Percentiles rank a stretch among this genome's conserved stretches.
These are phyloP conservation scores for Athene cunicularia DNA, from an alignment of 2,113 vertebrate genomes.

Conservation along the genomic window DNA sequence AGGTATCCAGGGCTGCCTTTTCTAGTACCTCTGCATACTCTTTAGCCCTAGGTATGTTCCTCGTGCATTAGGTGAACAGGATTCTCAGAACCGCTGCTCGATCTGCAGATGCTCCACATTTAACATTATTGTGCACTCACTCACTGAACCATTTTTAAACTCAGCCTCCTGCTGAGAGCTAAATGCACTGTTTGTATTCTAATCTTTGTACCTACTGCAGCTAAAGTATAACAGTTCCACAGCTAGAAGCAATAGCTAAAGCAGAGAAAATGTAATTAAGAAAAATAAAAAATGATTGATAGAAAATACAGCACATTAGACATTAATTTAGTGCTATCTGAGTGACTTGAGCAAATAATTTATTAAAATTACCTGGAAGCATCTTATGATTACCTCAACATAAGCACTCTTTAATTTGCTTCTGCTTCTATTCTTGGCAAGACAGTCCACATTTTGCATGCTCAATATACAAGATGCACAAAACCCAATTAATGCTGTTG, in stretches of 20 bases:
- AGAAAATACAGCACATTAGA: conserved; percentile 54
- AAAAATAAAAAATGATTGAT: conserved; percentile 59
- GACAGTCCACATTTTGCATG: not conserved
- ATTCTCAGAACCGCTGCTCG: not conserved
- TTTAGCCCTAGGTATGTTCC: not conserved
- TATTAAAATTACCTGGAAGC: conserved; percentile 65
- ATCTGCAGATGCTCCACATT: not conserved
- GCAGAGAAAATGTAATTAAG: conserved; percentile 59
- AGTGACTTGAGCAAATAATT: conserved; percentile 50
- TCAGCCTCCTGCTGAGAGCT: conserved; percentile 12
- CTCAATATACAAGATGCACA: not conserved
- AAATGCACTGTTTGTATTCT: conserved; percentile 48
- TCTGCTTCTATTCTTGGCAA: conserved; percentile 46
- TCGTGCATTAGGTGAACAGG: not conserved
- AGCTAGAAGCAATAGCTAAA: conserved; percentile 52
- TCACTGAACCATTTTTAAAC: conserved; percentile 38
- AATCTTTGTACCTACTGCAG: conserved; percentile 48
- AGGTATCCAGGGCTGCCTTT: not conserved
- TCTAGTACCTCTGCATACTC: not conserved
- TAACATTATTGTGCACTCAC: conserved; percentile 6
- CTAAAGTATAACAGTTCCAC: not conserved
- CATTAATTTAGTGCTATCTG: conserved; percentile 59
- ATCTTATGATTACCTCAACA: conserved; percentile 57
- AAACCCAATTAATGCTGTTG: conserved; percentile 45
- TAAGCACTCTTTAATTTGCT: conserved; percentile 58